These are phyloP conservation scores for Tachypleus tridentatus DNA, from an alignment of 1,140 invertebrate species.

Conservation along the genomic window DNA sequence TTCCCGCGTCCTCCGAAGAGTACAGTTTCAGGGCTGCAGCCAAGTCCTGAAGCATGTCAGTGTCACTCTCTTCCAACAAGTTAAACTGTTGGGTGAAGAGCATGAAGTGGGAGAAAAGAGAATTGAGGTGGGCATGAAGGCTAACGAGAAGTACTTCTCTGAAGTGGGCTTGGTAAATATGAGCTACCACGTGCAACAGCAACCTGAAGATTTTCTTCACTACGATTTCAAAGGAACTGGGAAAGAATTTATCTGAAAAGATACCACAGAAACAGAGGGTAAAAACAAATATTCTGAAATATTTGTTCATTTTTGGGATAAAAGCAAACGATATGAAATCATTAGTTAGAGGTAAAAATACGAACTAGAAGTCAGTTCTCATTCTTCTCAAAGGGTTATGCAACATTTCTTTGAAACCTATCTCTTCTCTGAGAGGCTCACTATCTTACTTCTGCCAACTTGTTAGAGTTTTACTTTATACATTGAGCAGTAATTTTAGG, in stretches of 20 bases:
- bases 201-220: constrained; percentile 91
- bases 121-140: constrained; percentile 87
- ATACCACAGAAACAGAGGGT: neutral
- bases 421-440: too few species aligned
- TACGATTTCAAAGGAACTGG: constrained; percentile 80
- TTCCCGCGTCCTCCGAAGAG: neutral
- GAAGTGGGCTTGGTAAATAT: constrained; percentile 96
- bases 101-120: constrained; percentile 91
- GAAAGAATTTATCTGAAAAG: constrained; percentile 78
- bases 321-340: too few species aligned
- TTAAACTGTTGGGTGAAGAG: constrained; percentile 71
- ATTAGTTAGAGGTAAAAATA: too few species aligned
- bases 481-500: too few species aligned
- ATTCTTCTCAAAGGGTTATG: too few species aligned
- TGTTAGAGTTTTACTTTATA: too few species aligned
- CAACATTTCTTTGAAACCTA: too few species aligned
- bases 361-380: too few species aligned
- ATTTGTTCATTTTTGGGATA: too few species aligned
- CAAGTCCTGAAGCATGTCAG: constrained; percentile 70
- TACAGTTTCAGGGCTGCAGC: constrained; percentile 29
- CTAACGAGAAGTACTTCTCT: constrained; percentile 81
- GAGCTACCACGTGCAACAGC: constrained; percentile 93
- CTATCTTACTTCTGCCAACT: too few species aligned
- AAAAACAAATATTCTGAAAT: too few species aligned
- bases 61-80: constrained; percentile 88